phyloP scores from a whole-genome alignment of 2,888 invertebrate genomes.

The Drosophila mimica region DNA sequence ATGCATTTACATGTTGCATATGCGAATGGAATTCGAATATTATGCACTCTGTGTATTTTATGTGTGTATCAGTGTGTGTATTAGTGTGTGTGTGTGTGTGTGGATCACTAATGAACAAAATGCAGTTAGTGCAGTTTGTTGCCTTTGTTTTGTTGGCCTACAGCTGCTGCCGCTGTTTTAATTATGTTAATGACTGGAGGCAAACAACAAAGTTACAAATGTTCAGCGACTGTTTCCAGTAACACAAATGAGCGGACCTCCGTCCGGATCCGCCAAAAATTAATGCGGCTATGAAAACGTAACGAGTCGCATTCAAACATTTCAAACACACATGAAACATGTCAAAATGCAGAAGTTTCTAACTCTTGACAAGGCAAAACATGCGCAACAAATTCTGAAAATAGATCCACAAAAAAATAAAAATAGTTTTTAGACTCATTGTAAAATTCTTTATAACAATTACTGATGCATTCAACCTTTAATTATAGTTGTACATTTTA shows the following conservation, averaged over 20 bases:
- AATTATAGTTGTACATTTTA: neutral
- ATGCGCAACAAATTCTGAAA: neutral
- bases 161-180: conserved; percentile 55
- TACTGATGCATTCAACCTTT: neutral
- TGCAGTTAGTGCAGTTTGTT: conserved; percentile 56
- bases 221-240: conserved; percentile 43
- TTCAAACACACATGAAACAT: conserved; percentile 37
- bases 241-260: conserved; percentile 55
- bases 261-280: conserved; percentile 37
- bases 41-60: conserved; percentile 44
- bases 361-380: neutral
- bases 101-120: conserved; percentile 62
- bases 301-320: conserved; percentile 48
- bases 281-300: conserved; percentile 61
- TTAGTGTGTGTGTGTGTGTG: conserved; percentile 15
- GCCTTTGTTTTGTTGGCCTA: conserved; percentile 50
- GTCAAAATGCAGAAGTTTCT: neutral
- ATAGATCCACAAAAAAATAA: neutral
- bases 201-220: conserved; percentile 53
- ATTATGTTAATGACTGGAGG: conserved; percentile 39
- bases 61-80: neutral
- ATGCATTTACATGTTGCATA: conserved; percentile 64
- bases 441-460: neutral
- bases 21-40: conserved; percentile 57
- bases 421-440: neutral